Percentiles rank a stretch among this genome's conserved stretches.
Evolutionary conservation across 2,888 invertebrate species (phyloP).

Genomic region (Nemoura dubitans): DNA sequence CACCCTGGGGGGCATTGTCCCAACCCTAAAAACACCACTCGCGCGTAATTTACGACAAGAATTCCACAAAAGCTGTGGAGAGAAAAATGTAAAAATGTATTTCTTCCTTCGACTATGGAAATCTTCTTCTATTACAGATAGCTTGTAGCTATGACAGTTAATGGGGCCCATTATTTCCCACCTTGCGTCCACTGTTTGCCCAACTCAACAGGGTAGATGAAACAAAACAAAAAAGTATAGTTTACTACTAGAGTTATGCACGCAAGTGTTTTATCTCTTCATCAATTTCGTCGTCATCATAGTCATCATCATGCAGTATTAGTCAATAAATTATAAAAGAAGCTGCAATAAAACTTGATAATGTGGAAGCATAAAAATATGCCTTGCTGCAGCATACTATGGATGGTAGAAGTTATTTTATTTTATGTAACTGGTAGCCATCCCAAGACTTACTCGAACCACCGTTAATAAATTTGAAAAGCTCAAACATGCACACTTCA

Average conservation of each 20-base stretch:
- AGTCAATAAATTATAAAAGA: constrained; percentile 35
- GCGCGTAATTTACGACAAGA: background rate
- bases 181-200: constrained; percentile 1
- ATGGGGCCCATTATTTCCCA: constrained; percentile 25
- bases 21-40: constrained; percentile 16
- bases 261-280: constrained; percentile 38
- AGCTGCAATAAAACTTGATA: constrained; percentile 40
- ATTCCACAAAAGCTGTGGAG: background rate
- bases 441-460: constrained; percentile 14
- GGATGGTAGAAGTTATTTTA: constrained; percentile 22
- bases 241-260: constrained; percentile 13
- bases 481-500: constrained; percentile 23
- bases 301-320: constrained; percentile 21
- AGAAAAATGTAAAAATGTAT: background rate
- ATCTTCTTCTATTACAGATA: constrained; percentile 10
- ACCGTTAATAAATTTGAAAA: constrained; percentile 27
- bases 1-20: background rate
- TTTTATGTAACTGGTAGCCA: constrained; percentile 35
- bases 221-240: constrained; percentile 3
- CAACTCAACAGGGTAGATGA: constrained; percentile 29
- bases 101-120: background rate
- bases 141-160: constrained; percentile 21
- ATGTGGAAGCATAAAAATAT: constrained; percentile 29
- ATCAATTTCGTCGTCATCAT: constrained; percentile 32
- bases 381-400: background rate